Evolutionary conservation across 2,113 vertebrate species (phyloP).

Genomic region (Strix uralensis): DNA sequence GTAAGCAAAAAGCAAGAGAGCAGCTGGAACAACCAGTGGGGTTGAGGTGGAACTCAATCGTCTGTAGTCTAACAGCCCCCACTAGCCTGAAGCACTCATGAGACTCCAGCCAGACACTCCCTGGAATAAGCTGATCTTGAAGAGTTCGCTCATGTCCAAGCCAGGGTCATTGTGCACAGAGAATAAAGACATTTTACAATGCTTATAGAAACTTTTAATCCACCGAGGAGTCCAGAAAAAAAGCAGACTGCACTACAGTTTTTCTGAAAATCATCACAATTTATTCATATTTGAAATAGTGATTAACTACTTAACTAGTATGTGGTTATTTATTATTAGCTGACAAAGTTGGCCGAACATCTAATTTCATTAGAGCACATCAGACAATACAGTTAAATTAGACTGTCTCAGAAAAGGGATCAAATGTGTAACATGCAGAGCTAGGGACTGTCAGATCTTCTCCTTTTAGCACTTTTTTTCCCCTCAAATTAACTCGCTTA

Average conservation of each 20-base stretch:
- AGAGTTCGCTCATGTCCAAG: not conserved
- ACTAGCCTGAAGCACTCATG: not conserved
- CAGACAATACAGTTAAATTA: not conserved
- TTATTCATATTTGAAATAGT: not conserved
- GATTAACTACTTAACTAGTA: not conserved
- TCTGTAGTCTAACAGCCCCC: not conserved
- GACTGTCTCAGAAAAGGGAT: not conserved
- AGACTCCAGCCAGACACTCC: not conserved
- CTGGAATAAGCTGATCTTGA: not conserved
- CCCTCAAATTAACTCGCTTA: not conserved
- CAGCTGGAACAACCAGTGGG: not conserved
- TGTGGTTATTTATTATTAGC: not conserved
- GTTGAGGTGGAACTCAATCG: not conserved
- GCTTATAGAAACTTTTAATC: not conserved
- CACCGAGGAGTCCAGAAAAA: not conserved
- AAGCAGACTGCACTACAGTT: not conserved
- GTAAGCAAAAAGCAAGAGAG: not conserved
- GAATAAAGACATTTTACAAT: not conserved
- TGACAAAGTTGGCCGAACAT: not conserved
- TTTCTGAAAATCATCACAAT: not conserved
- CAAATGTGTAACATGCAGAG: not conserved
- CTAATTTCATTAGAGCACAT: not conserved
- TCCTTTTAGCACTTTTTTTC: not conserved
- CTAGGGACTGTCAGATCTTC: not conserved
- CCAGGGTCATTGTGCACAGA: not conserved